Percentiles rank a stretch among this genome's conserved stretches.
Conservation (phyloP, 1,140 invertebrate species). For the Mesaphorura yosii region DNA sequence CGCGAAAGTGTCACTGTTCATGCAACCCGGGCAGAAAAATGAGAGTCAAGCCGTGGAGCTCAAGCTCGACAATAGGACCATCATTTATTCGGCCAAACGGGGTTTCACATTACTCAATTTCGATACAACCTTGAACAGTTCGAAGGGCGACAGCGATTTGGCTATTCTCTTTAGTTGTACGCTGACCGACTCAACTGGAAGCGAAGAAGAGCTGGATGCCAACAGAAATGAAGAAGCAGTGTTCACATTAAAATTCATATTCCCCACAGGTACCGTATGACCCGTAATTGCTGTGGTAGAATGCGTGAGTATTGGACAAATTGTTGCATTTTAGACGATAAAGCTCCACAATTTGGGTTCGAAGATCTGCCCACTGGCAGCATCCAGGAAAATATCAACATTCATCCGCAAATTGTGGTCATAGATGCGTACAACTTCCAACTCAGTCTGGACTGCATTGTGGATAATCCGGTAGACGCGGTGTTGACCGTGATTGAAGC, state of each 20-base stretch:
- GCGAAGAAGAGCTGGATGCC: no score
- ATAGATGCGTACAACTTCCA: not conserved
- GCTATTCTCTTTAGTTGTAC: no score
- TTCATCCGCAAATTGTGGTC: not conserved
- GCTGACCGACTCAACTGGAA: no score
- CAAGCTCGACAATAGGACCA: not conserved
- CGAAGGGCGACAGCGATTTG: no score
- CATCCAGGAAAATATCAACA: not conserved
- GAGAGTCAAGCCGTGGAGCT: not conserved
- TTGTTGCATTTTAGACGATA: not conserved
- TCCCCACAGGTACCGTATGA: not conserved
- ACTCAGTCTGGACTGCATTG: not conserved
- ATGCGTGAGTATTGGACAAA: not conserved
- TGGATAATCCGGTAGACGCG: not conserved
- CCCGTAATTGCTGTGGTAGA: not conserved
- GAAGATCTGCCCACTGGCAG: not conserved
- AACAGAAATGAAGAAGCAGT: not conserved
- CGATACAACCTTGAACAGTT: no score
- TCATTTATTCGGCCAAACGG: not conserved
- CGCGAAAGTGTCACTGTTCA: not conserved
- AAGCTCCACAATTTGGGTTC: not conserved
- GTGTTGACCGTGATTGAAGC: not conserved
- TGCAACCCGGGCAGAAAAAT: not conserved
- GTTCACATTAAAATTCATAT: not conserved
- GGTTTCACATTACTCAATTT: not conserved